A percentile compares a stretch with the other conserved stretches of the same genome.
Conservation (phyloP, 2,113 vertebrate genomes). For the Casuarius casuarius region DNA sequence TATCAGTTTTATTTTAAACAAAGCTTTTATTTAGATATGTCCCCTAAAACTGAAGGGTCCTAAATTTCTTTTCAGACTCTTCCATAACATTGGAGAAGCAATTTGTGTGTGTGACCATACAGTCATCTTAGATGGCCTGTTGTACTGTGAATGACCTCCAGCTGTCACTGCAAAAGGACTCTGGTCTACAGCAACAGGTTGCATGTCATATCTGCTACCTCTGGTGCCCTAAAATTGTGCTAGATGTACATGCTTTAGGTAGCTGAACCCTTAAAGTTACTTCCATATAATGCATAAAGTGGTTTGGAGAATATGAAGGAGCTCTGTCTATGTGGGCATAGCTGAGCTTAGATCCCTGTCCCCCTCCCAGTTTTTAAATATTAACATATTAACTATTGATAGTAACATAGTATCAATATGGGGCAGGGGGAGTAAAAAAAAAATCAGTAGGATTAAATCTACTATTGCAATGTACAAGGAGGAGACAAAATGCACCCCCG, state of each 20-base stretch:
- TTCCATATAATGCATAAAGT: background rate
- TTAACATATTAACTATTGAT: too few relatives aligned
- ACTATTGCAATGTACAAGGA: background rate
- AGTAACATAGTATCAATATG: too few relatives aligned
- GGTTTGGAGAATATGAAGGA: background rate
- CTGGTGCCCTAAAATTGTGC: background rate
- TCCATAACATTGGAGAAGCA: background rate
- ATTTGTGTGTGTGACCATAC: background rate
- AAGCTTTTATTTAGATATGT: background rate
- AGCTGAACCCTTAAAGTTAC: background rate
- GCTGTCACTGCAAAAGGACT: background rate
- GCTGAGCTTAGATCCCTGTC: background rate
- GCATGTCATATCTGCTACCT: fast-evolving
- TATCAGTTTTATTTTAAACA: background rate
- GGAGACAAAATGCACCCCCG: background rate
- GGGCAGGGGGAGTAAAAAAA: too few relatives aligned
- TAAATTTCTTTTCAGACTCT: background rate
- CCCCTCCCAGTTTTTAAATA: background rate
- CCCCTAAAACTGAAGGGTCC: background rate
- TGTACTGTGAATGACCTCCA: background rate
- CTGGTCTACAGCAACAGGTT: background rate
- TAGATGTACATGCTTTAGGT: background rate
- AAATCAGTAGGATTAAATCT: background rate
- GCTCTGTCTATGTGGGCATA: background rate
- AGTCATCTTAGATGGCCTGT: background rate